A percentile compares a stretch with the other conserved stretches of the same genome.
phyloP scores from a whole-genome alignment of 1,140 invertebrate genomes.

The Oryctes rhinoceros region DNA sequence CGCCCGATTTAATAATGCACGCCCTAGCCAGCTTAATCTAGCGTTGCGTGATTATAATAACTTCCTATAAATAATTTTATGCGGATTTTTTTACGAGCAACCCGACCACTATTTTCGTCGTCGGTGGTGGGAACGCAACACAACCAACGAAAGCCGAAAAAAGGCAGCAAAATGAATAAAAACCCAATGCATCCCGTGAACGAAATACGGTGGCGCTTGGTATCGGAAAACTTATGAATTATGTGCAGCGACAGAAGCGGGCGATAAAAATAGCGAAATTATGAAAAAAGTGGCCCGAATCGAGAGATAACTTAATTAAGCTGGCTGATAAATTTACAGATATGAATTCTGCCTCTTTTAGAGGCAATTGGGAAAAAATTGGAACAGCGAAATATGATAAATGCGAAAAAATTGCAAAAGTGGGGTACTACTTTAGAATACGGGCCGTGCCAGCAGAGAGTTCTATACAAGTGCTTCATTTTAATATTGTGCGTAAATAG shows the following conservation, averaged over 20 bases:
- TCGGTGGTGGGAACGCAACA: background rate
- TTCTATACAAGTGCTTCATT: background rate
- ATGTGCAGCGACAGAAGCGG: background rate
- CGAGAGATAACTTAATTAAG: conserved; percentile 28
- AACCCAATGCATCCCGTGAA: background rate
- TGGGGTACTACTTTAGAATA: background rate
- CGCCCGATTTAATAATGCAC: conserved; percentile 29
- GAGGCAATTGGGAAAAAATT: background rate
- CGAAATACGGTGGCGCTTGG: background rate
- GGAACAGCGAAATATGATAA: background rate
- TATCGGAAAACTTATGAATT: conserved; percentile 20
- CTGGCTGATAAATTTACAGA: background rate
- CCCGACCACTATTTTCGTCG: conserved; percentile 11
- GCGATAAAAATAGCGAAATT: conserved; percentile 4
- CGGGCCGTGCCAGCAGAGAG: background rate
- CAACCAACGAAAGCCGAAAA: background rate
- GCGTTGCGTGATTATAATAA: conserved; percentile 31
- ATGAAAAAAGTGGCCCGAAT: background rate
- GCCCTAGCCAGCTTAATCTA: conserved; percentile 26
- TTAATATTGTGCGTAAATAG: no score
- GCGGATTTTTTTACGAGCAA: conserved; percentile 34
- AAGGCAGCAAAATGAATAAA: background rate
- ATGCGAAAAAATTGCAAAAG: background rate
- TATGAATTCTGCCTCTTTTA: background rate
- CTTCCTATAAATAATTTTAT: conserved; percentile 37